Evolutionary conservation across 2,113 vertebrate species (phyloP), one percentile per base, ranked within the genome.

Genomic region (Siniperca chuatsi): DNA sequence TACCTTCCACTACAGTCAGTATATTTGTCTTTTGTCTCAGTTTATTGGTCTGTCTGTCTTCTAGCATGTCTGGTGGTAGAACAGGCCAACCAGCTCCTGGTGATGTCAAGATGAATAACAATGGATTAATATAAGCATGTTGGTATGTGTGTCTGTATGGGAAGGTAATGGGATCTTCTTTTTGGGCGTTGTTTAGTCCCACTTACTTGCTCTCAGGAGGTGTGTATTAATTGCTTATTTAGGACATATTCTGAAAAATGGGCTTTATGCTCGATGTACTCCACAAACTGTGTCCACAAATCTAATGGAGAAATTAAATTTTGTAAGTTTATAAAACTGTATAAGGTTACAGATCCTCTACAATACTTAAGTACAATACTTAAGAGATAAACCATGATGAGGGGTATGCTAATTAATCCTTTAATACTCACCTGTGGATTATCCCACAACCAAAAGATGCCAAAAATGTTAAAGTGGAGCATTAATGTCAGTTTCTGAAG

Each of bases 1-100:
- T 40, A 35, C 64, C 60, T 86, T 60, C 29, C 20, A n/a, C 25
- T 23, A 8, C 37, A 54, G 44, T 81, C 78, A 77, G 4, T 8
- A 1, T 15, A 21, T 75, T 40, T 35, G 35, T 57, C 48, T 33
- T 65, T 50, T n/a, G 44, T 58, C n/a, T 64, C 6, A 15, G 13
- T 54, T 48, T 66, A 25, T 65, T 68, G 18, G 35, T 55, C 35
- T 54, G 42, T 55, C 72, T 71, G 25, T 68, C 60, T 20, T 4
- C 12, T 16, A 33, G 46, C 33, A 15, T 29, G 4, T 52, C 23
- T 37, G 23, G 4, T 6, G 13, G 10, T 4, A 29, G 23, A 42
- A 23, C 42, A 23, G 46, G 3, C 1, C 42, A 67, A 21, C 9
- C 44, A 40, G 3, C 8, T 42, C 33, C 18, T 15, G 6, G 12